phyloP scores from a whole-genome alignment of 2,797 vertebrate genomes.

The Silurus aristotelis region DNA sequence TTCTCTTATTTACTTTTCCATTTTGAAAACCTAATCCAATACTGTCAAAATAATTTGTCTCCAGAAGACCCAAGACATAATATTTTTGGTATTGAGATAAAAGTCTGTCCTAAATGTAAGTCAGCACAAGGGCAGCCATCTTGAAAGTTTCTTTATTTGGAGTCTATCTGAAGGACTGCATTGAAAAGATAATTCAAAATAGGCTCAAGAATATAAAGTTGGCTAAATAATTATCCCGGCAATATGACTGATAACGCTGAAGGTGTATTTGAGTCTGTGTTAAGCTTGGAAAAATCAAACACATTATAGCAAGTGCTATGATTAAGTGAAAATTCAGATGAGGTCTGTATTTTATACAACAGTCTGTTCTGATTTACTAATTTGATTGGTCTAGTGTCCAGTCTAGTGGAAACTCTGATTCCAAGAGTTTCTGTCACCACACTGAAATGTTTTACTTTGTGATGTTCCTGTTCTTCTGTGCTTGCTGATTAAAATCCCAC shows the following conservation, averaged over 20 bases:
- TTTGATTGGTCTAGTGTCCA: neutral
- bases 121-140: neutral
- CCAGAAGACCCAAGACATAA: neutral
- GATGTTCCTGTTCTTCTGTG: neutral
- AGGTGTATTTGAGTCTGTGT: neutral
- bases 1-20: neutral
- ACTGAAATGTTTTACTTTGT: neutral
- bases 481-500: neutral
- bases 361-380: neutral
- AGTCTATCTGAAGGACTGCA: neutral
- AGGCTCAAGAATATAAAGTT: no score
- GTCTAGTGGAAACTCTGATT: no score
- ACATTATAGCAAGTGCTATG: neutral
- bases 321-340: neutral
- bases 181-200: neutral
- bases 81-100: neutral
- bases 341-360: neutral
- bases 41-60: conserved; percentile 1
- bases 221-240: no score
- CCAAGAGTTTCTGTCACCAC: neutral
- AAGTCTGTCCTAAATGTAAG: neutral
- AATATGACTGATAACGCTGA: neutral
- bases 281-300: conserved; percentile 41
- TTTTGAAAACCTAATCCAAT: conserved; percentile 7
- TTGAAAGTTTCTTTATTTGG: neutral